phyloP scores from a whole-genome alignment of 2,113 vertebrate genomes.

The Peucedramus taeniatus region DNA sequence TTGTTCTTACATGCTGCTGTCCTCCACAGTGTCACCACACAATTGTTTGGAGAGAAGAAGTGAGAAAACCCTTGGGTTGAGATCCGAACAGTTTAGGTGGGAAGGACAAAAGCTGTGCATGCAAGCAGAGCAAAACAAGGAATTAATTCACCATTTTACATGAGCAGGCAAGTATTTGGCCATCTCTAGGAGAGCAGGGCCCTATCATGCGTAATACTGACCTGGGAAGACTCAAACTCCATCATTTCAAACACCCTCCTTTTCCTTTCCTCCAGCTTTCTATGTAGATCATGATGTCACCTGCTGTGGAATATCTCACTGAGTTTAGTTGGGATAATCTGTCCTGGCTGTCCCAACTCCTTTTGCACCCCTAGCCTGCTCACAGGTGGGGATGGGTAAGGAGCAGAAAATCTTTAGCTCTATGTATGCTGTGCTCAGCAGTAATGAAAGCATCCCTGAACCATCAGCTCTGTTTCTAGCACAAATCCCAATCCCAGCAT shows the following conservation, averaged over 20 bases:
- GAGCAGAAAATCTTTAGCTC: background rate
- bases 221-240: background rate
- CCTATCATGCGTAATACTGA: rapidly evolving
- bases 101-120: background rate
- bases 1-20: background rate
- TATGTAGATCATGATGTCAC: background rate
- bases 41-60: background rate
- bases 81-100: background rate
- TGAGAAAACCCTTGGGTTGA: background rate
- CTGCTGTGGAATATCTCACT: background rate
- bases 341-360: background rate
- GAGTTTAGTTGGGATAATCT: background rate
- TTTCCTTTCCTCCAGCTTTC: background rate
- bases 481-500: background rate
- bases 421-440: background rate
- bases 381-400: background rate
- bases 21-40: background rate
- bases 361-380: background rate
- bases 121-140: background rate
- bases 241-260: background rate
- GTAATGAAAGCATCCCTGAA: background rate
- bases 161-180: background rate
- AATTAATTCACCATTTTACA: background rate
- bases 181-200: background rate
- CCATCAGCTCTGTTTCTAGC: background rate